Evolutionary conservation across 2,888 invertebrate genomes (phyloP).

Genomic region (Emmelina monodactyla): DNA sequence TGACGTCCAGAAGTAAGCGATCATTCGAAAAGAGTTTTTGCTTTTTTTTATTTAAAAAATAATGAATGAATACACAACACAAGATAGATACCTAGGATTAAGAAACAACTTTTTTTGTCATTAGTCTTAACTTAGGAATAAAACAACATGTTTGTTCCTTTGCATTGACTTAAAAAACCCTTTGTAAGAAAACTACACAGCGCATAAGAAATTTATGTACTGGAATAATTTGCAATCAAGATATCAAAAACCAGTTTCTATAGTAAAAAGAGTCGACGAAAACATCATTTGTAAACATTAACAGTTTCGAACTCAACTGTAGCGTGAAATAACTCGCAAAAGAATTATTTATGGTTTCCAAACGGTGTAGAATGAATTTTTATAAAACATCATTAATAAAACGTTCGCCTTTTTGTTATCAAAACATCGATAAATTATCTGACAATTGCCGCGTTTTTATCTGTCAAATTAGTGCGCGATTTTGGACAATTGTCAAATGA

Average conservation of each 20-base stretch:
- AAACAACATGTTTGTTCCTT: neutral
- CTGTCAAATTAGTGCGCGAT: constrained; percentile 61
- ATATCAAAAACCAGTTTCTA: constrained; percentile 27
- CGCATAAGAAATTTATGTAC: constrained; percentile 27
- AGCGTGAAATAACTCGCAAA: constrained; percentile 30
- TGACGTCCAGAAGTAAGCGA: no score
- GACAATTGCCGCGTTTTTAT: constrained; percentile 59
- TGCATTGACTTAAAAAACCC: neutral
- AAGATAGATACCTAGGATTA: no score
- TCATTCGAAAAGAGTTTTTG: no score
- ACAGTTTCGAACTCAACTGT: constrained; percentile 37
- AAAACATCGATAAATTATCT: constrained; percentile 58
- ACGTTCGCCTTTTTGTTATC: constrained; percentile 32
- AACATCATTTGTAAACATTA: constrained; percentile 42
- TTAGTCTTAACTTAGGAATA: no score
- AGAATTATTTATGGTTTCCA: constrained; percentile 47
- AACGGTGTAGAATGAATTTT: constrained; percentile 30
- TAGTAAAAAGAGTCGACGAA: constrained; percentile 15
- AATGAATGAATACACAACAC: no score
- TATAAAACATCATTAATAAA: constrained; percentile 50
- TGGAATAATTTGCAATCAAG: constrained; percentile 29
- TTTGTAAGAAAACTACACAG: neutral
- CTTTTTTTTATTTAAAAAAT: no score
- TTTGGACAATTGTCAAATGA: constrained; percentile 36
- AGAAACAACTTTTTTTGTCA: no score